Evolutionary conservation across 2,113 vertebrate genomes (phyloP), one percentile per base, ranked within the genome.

Genomic region (Heliornis fulica): DNA sequence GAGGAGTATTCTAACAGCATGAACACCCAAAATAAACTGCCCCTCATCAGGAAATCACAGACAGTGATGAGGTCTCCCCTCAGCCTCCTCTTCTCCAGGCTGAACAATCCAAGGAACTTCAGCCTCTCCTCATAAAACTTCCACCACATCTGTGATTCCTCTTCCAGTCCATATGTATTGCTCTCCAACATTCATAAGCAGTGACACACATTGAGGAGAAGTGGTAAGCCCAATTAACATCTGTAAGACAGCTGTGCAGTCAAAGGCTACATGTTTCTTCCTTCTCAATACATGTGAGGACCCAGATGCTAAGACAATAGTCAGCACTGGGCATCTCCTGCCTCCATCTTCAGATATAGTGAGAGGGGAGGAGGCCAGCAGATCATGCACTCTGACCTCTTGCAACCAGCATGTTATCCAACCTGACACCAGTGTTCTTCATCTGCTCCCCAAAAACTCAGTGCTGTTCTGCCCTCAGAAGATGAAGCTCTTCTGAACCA

Each of bases 361-460:
- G 43, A 71, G 53, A 79, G 53, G 0, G 56, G 34, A 82, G 34
- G 40, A 89, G 31, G 40, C 40, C 41, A 83, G 21, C 22, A 65
- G 21, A 71, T 10, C 22, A 32, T 22, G 12, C 60, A 17, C 12
- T 25, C 29, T 60, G 57, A 48, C 21, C 5, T 75, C 40, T 29
- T 25, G 17, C 40, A 72, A 38, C n/a, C 53, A 61, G 11, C 18
- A 56, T 11, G 36, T 50, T 72, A 17, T 71, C 34, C 61, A 22
- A 56, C 32, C 38, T 46, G 29, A 60, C 16, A 64, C 14, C 40
- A 71, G 23, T 0, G 0, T 28, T 72, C 25, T n/a, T 23, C 13
- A 51, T 13, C 5, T 70, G 17, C 43, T 85, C 40, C 26, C 57
- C 45, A 80, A 83, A 64, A 77, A 1, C 13, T 50, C 48, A 26